Base-by-base conservation (phyloP, 2,888 invertebrate genomes). In the Ophraella communa region DNA sequence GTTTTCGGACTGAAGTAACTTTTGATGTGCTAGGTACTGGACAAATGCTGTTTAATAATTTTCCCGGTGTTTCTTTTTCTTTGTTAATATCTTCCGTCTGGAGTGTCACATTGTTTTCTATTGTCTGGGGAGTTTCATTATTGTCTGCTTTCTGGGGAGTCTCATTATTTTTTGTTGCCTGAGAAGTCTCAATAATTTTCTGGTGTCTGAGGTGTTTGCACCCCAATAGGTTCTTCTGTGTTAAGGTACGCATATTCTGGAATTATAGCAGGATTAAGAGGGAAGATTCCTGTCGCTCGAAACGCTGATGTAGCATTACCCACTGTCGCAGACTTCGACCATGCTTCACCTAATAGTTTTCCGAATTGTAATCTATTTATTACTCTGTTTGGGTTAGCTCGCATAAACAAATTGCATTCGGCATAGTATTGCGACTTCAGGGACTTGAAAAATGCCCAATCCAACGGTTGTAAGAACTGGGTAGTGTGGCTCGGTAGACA, bases 401-500 rank as follows among this genome's bases (percentile, higher is more conserved):
- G 47, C 14, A 66, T 42, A 17, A 14, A 68, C 24, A 45, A 42
- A 20, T 60, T 24, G 47, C 58, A 57, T 1, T 45, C 60, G 3
- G 35, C 23, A 21, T 74, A 68, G 62, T 58, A 77, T 61, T 66
- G 54, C 33, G 45, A 51, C 68, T 78, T 76, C 17, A 77, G 59
- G 20, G 73, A 63, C 66, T 75, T 77, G 62, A 77, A 69, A 61
- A 77, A 47, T 11, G 66, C 10, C 18, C 71, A 44, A 53, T 77
- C 72, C 5, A 77, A 59, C 3, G 76, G 76, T 57, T 77, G 76
- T 4, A 78, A 64, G 56, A 66, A 71, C 27, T 77, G 74, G 2
- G 73, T 72, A 0, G 75, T 76, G 56, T 76, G 74, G 39, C 70
- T 20, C n/a, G n/a, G n/a, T n/a, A n/a, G n/a, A n/a, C n/a, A n/a